Evolutionary conservation across 2,888 invertebrate species (phyloP), one percentile per base, ranked within the genome.

Genomic region (Troilus luridus): DNA sequence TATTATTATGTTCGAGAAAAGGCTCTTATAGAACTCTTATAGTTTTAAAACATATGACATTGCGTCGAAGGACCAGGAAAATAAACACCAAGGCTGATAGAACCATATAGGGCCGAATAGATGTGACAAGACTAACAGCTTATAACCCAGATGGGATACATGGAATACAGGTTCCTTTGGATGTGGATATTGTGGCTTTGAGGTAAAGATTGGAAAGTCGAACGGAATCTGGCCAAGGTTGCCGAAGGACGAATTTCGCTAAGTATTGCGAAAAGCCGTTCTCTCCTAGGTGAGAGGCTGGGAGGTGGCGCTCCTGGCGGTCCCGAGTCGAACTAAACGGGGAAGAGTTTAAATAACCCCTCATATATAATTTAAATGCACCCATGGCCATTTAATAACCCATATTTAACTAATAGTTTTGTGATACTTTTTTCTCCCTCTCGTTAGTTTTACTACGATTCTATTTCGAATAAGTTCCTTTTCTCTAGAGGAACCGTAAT

Each of bases 151-250:
- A 41, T 58, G 85, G 85, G 12, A 56, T 85, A 85, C 17, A n/a
- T 54, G 0, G 11, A 58, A 56, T n/a, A 19, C 17, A 14, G 56
- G 21, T 85, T 56, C 14, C 14, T 19, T 88, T 19, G 17, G 62
- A 88, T 60, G 59, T 21, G 88, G 62, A 60, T 59, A 88, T 62
- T 60, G 27, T 27, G 58, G 88, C 62, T 88, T 19, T 60, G 88
- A 62, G 62, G 88, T 85, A 85, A 85, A 64, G 67, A 89, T 89
- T 89, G 89, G 89, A 89, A 89, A 89, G 89, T 89, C 62, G 89
- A 21, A 89, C 89, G 54, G 64, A 64, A 64, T 54, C 54, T 54
- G 89, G 62, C 64, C 90, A 90, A 90, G 90, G 90, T 90, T 77
- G 58, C 56, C 77, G 90, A 90, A 90, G 90, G 90, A 90, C 90